Evolutionary conservation across 2,888 invertebrate genomes (phyloP).

Genomic region (Drosophila leonis): DNA sequence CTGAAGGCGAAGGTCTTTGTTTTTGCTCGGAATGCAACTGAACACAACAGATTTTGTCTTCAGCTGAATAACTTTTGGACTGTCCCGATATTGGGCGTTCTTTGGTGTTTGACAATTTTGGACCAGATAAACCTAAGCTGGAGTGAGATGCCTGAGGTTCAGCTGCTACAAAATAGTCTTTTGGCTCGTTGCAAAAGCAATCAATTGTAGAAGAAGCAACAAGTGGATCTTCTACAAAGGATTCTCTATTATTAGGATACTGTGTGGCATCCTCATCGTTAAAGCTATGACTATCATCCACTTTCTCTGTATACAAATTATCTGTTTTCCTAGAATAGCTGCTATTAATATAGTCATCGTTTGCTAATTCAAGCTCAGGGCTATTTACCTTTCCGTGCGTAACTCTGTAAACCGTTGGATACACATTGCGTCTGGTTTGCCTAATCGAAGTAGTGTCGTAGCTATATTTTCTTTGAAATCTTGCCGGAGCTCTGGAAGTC

Average conservation of each 20-base stretch:
- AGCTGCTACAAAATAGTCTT: neutral
- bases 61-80: neutral
- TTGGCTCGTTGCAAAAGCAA: too few relatives aligned
- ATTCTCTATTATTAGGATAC: neutral
- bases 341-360: conserved; percentile 4
- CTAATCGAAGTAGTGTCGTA: neutral
- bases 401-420: conserved; percentile 50
- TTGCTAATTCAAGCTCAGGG: conserved; percentile 6
- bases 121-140: neutral
- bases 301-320: neutral
- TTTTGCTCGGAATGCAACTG: neutral
- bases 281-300: neutral
- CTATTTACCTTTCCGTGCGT: conserved; percentile 38
- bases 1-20: neutral
- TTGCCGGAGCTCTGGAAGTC: neutral
- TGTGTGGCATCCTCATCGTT: neutral
- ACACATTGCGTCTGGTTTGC: conserved; percentile 26
- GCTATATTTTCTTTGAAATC: neutral
- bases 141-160: neutral
- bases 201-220: neutral
- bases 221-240: neutral
- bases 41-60: neutral
- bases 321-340: conserved; percentile 19
- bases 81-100: neutral
- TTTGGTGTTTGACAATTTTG: neutral